A percentile compares a stretch with the other conserved stretches of the same genome.
phyloP scores from a whole-genome alignment of 1,140 invertebrate genomes.

The Daktulosphaira vitifoliae region DNA sequence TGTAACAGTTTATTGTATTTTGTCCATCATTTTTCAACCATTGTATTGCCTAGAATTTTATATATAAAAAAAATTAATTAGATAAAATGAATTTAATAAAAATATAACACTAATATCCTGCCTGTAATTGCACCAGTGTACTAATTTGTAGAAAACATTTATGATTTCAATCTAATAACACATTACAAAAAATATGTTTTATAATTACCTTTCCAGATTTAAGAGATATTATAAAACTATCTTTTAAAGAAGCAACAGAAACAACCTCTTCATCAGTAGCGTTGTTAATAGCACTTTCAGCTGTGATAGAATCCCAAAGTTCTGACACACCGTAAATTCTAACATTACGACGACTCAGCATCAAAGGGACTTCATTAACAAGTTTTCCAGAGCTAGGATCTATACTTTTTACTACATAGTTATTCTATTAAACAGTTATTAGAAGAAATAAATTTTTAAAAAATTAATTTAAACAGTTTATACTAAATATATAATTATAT shows the following conservation, averaged over 20 bases:
- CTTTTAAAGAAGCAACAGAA: constrained; percentile 21
- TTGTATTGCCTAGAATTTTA: constrained; percentile 6
- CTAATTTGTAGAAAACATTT: no score
- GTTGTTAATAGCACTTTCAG: constrained; percentile 24
- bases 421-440: background rate
- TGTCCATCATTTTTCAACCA: constrained; percentile 15
- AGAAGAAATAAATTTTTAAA: background rate
- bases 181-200: no score
- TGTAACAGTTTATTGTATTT: constrained; percentile 14
- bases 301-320: constrained; percentile 25
- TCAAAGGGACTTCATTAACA: constrained; percentile 26
- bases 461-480: no score
- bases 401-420: constrained; percentile 20
- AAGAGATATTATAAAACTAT: constrained; percentile 28
- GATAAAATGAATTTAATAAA: no score
- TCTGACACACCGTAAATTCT: constrained; percentile 24
- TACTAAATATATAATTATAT: background rate
- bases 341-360: constrained; percentile 27
- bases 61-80: no score
- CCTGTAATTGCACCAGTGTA: no score
- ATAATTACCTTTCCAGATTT: constrained; percentile 25
- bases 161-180: no score
- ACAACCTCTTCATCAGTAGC: constrained; percentile 25
- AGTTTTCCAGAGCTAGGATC: constrained; percentile 27
- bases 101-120: background rate